Percentiles rank a stretch among this genome's conserved stretches.
phyloP scores from a whole-genome alignment of 2,888 invertebrate genomes.

The Neoitamus cyanurus region DNA sequence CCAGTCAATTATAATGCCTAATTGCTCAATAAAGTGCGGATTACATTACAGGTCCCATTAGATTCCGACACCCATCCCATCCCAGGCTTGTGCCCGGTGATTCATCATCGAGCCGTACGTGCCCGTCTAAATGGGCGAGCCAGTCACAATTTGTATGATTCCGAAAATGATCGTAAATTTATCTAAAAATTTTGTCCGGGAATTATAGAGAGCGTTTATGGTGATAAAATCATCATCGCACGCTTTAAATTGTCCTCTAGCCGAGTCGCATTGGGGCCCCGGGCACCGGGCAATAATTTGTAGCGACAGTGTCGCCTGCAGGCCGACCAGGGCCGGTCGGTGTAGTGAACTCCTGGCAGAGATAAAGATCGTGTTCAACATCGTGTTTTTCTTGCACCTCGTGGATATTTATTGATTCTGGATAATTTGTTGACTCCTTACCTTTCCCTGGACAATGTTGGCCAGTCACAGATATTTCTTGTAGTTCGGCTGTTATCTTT shows the following conservation, averaged over 20 bases:
- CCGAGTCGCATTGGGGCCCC: not conserved
- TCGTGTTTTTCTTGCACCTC: conserved; percentile 65
- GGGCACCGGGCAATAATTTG: conserved; percentile 31
- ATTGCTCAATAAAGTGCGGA: not conserved
- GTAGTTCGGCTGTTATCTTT: conserved; percentile 29
- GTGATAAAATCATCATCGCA: conserved; percentile 38
- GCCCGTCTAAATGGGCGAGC: not conserved
- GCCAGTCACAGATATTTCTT: conserved; percentile 14
- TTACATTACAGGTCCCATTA: not conserved
- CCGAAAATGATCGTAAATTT: conserved; percentile 3
- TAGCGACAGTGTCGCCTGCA: conserved; percentile 40
- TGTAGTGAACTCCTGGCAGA: conserved; percentile 53
- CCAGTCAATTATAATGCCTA: not conserved
- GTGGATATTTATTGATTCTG: conserved; percentile 65
- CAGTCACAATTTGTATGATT: conserved; percentile 10
- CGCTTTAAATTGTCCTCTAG: conserved; percentile 19
- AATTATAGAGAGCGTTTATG: conserved; percentile 28
- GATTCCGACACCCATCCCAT: not conserved
- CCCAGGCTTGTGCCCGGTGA: not conserved
- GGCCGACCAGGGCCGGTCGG: conserved; percentile 7
- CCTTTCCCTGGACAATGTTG: conserved; percentile 39
- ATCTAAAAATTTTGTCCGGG: conserved; percentile 18
- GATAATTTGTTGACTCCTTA: conserved; percentile 63
- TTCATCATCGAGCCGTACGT: not conserved
- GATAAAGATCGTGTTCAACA: conserved; percentile 67